phyloP scores from a whole-genome alignment of 1,140 invertebrate genomes.

The Cylas formicarius region DNA sequence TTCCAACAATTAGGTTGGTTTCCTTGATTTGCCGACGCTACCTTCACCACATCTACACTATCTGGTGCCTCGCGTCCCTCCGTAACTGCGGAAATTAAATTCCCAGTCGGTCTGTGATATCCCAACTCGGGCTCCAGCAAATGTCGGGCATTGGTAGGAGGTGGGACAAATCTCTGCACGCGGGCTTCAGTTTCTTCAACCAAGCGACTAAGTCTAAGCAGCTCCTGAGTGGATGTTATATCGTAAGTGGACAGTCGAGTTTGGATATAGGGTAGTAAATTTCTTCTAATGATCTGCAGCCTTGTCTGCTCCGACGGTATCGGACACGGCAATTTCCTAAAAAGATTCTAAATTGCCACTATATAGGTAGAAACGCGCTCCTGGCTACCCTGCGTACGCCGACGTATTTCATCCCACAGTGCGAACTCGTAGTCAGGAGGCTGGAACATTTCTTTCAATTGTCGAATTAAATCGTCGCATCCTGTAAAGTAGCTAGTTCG shows the following conservation, averaged over 20 bases:
- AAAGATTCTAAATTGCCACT: conserved; percentile 8
- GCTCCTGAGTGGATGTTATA: background rate
- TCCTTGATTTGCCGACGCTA: too few species aligned
- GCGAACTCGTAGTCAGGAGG: conserved; percentile 11
- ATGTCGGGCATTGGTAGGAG: too few species aligned
- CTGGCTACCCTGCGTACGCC: conserved; percentile 9
- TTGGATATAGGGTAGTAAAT: conserved; percentile 2
- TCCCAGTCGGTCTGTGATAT: too few species aligned
- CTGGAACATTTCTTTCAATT: conserved; percentile 3
- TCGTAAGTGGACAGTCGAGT: background rate
- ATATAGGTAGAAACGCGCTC: too few species aligned
- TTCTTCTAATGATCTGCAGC: background rate
- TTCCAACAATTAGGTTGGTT: too few species aligned
- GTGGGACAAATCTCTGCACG: too few species aligned
- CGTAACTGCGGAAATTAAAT: too few species aligned
- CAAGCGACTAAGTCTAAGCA: background rate
- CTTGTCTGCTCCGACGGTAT: background rate
- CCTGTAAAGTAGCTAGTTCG: conserved; percentile 5
- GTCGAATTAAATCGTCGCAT: conserved; percentile 11
- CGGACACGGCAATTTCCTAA: background rate
- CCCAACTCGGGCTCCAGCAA: too few species aligned
- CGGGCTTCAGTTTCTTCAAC: background rate
- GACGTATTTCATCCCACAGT: conserved; percentile 13
- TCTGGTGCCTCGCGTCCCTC: too few species aligned
- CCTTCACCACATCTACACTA: too few species aligned